phyloP scores from a whole-genome alignment of 2,797 vertebrate genomes.

The Muscicapa comitata region DNA sequence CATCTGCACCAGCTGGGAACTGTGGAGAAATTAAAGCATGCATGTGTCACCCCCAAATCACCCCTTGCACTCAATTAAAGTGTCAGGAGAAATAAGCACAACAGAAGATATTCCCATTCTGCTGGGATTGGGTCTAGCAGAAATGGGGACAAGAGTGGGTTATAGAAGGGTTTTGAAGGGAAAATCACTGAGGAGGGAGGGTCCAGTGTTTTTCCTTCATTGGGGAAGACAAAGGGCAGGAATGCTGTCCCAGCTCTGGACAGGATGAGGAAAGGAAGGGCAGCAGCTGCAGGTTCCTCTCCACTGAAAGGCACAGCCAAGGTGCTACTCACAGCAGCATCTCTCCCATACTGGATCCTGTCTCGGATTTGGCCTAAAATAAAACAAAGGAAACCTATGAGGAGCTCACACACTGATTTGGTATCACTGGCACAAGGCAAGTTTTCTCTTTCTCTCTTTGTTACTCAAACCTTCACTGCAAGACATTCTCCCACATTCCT shows the following conservation, averaged over 20 bases:
- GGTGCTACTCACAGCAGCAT: slow-evolving; percentile 85
- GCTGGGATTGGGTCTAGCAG: background rate
- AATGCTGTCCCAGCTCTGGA: background rate
- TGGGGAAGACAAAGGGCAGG: background rate
- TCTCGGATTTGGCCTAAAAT: slow-evolving; percentile 87
- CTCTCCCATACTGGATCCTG: slow-evolving; percentile 73
- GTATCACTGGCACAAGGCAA: background rate
- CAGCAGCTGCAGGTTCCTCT: background rate
- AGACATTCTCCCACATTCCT: background rate
- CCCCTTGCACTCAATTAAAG: background rate
- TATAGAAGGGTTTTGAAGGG: background rate
- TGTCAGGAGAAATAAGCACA: background rate
- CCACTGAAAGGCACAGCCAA: background rate
- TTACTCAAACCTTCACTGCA: background rate
- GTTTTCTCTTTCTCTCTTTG: background rate
- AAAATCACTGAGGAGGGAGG: background rate
- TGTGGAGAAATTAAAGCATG: slow-evolving; percentile 7
- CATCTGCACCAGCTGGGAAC: slow-evolving; percentile 75
- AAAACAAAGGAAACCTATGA: slow-evolving; percentile 31
- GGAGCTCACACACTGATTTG: background rate
- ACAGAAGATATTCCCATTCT: background rate
- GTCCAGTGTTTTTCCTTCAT: background rate
- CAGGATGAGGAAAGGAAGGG: background rate
- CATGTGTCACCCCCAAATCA: background rate
- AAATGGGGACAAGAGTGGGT: background rate